Evolutionary conservation across 2,113 vertebrate genomes (phyloP).

Genomic region (Sander lucioperca): DNA sequence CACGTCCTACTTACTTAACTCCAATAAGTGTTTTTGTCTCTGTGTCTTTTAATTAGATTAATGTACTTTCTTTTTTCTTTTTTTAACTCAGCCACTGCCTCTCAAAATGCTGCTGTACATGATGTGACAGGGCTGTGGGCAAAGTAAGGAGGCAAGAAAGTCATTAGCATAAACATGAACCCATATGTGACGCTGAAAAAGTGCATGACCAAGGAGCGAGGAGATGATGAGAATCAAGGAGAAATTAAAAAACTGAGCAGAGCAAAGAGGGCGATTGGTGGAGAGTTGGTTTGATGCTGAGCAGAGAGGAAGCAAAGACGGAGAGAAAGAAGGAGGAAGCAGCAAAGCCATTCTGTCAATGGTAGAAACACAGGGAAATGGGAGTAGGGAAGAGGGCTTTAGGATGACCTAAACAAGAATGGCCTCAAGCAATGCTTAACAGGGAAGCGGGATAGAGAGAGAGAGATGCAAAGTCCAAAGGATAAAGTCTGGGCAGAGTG

Average conservation of each 20-base stretch:
- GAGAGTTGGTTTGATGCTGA: constrained; percentile 12
- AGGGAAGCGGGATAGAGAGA: constrained; percentile 3
- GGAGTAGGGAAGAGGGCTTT: neutral
- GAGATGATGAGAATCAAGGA: constrained; percentile 21
- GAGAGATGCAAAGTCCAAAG: constrained; percentile 38
- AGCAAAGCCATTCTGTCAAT: neutral
- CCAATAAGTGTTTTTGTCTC: constrained; percentile 9
- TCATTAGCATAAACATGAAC: constrained; percentile 57
- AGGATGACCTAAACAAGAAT: constrained; percentile 27
- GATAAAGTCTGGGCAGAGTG: constrained; percentile 35
- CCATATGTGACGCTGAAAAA: constrained; percentile 39
- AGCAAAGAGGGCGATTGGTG: neutral
- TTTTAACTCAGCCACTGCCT: neutral
- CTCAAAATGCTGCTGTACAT: constrained; percentile 10
- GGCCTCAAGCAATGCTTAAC: constrained; percentile 39
- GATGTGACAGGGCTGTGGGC: constrained; percentile 52
- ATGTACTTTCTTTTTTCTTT: neutral
- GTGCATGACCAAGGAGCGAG: constrained; percentile 1
- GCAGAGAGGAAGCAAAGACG: neutral
- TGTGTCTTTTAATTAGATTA: constrained; percentile 23
- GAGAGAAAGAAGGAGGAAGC: neutral
- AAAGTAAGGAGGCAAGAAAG: constrained; percentile 26
- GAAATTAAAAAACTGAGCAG: neutral
- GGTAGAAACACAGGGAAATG: neutral
- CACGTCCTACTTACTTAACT: neutral